A percentile compares a stretch with the other conserved stretches of the same genome.
These are phyloP conservation scores for Oopsacas minuta DNA, from an alignment of 37 sponge, comb jelly and placozoan genomes.

Conservation along the genomic window DNA sequence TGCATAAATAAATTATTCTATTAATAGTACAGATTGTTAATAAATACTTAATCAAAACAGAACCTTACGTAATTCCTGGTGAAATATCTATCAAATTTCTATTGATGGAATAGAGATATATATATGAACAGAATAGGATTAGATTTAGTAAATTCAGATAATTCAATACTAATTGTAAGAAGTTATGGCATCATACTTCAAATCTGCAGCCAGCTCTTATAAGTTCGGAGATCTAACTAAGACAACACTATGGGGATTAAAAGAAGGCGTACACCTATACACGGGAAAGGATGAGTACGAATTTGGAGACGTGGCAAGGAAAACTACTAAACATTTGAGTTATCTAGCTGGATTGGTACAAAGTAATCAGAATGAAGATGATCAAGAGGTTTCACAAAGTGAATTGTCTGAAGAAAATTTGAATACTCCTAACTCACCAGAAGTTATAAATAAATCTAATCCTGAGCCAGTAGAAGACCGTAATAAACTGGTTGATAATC, in stretches of 20 bases:
- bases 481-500: background rate
- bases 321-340: background rate
- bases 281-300: background rate
- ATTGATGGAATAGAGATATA: background rate
- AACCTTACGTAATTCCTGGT: no score
- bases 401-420: background rate
- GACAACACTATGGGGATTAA: background rate
- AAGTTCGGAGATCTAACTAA: slow-evolving; percentile 1
- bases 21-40: no score
- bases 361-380: background rate
- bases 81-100: background rate
- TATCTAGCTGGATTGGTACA: background rate
- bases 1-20: no score
- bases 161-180: background rate
- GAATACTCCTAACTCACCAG: background rate
- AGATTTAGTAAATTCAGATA: background rate
- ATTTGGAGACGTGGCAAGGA: background rate
- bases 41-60: no score
- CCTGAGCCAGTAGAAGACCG: background rate
- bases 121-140: background rate
- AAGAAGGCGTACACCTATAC: background rate
- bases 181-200: background rate
- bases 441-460: background rate
- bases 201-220: background rate
- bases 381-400: background rate